Conservation (phyloP, 2,113 vertebrate genomes). For the Amblyopsis rosae region DNA sequence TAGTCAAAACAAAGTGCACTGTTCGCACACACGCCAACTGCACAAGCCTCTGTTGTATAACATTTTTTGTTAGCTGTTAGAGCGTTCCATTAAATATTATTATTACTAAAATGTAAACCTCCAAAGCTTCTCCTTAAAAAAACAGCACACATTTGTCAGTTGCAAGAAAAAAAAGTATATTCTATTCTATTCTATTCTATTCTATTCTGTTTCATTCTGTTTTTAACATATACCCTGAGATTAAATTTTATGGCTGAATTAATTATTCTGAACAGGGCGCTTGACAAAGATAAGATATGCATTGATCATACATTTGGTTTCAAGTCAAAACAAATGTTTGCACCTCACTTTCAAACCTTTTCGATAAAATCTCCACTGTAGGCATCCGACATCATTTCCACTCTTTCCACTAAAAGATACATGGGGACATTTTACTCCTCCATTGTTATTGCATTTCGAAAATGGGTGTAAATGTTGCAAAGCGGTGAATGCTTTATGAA, state of each 20-base stretch:
- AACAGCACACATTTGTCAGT: too few relatives aligned
- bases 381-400: constrained; percentile 25
- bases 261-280: neutral
- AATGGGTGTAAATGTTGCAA: constrained; percentile 14
- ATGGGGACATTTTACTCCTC: constrained; percentile 56
- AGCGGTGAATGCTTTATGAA: constrained; percentile 65
- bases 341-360: neutral
- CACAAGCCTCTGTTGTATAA: constrained; percentile 23
- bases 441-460: constrained; percentile 38
- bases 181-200: neutral
- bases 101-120: neutral
- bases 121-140: neutral
- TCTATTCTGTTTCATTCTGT: neutral
- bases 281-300: constrained; percentile 31
- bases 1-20: constrained; percentile 58
- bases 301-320: constrained; percentile 22
- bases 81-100: neutral
- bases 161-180: too few relatives aligned
- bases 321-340: constrained; percentile 22
- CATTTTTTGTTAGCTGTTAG: constrained; percentile 31
- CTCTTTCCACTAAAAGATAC: constrained; percentile 41
- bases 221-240: neutral
- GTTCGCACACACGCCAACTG: constrained; percentile 52
- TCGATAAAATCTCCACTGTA: constrained; percentile 14
- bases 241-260: neutral